Conservation (phyloP, 2,888 invertebrate species). For the Halictus quadricinctus region DNA sequence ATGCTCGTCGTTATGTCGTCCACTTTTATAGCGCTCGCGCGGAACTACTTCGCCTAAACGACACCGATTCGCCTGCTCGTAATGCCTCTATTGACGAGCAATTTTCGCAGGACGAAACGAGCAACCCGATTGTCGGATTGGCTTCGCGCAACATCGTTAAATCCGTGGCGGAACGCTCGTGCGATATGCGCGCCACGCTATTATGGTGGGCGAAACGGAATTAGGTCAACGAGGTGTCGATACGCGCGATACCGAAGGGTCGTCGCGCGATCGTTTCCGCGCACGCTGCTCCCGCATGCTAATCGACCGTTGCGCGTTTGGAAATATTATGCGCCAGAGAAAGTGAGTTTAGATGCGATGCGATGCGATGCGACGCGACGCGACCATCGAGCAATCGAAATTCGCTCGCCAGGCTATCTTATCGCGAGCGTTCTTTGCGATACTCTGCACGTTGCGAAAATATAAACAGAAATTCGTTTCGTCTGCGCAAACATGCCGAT, state of each 20-base stretch:
- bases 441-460: constrained; percentile 17
- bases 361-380: not conserved
- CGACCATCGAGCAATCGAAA: constrained; percentile 14
- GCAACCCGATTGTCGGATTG: not conserved
- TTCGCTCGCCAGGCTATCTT: constrained; percentile 41
- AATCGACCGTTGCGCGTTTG: constrained; percentile 23
- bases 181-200: constrained; percentile 31
- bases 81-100: not conserved
- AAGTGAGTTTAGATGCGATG: constrained; percentile 24
- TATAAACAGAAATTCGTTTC: constrained; percentile 42
- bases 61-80: not conserved
- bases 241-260: constrained; percentile 53
- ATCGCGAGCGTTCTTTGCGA: constrained; percentile 33
- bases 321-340: constrained; percentile 14
- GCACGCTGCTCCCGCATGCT: constrained; percentile 1
- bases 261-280: constrained; percentile 43
- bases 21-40: constrained; percentile 31
- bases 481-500: constrained; percentile 7
- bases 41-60: not conserved
- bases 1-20: constrained; percentile 49
- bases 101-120: constrained; percentile 7
- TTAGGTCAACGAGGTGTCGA: constrained; percentile 59
- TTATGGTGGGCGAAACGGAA: constrained; percentile 46
- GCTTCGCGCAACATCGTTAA: constrained; percentile 13
- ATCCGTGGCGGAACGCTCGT: constrained; percentile 31